phyloP scores from a whole-genome alignment of 2,797 vertebrate species.

The Bryconaethiops microstoma region DNA sequence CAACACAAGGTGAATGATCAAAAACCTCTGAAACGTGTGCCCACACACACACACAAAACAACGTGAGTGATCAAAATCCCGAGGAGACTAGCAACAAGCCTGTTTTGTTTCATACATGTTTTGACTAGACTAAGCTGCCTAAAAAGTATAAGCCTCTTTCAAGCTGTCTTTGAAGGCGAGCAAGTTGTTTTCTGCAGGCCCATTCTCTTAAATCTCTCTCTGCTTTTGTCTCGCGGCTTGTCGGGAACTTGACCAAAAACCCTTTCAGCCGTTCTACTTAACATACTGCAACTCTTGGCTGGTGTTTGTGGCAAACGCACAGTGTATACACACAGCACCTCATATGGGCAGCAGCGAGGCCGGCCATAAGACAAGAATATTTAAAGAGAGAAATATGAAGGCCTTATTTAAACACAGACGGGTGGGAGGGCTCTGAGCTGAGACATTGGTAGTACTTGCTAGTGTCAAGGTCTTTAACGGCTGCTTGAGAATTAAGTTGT shows the following conservation, averaged over 20 bases:
- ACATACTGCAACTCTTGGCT: constrained; percentile 22
- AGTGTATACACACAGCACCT: constrained; percentile 30
- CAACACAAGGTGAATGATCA: constrained; percentile 1
- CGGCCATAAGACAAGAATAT: constrained; percentile 26
- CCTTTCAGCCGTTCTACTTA: constrained; percentile 37
- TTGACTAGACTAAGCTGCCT: constrained; percentile 17
- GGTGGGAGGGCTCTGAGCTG: constrained; percentile 9
- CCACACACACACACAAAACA: constrained; percentile 3
- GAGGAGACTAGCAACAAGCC: constrained; percentile 10
- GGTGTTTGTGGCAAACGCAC: background rate
- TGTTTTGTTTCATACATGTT: constrained; percentile 23
- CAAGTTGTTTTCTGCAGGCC: background rate
- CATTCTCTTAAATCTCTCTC: constrained; percentile 28
- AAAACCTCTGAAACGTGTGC: background rate
- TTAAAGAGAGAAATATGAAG: constrained; percentile 38
- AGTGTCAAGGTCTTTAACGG: background rate
- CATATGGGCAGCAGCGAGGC: constrained; percentile 25
- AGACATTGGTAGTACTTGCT: background rate
- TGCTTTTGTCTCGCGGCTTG: background rate
- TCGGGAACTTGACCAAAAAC: constrained; percentile 38
- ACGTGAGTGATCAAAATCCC: background rate
- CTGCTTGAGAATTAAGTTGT: constrained; percentile 16
- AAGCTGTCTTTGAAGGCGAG: constrained; percentile 10
- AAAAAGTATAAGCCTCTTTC: constrained; percentile 19
- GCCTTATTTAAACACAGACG: constrained; percentile 45